Evolutionary conservation across 2,888 invertebrate species (phyloP), one percentile per base, ranked within the genome.

Genomic region (Xylota segnis): DNA sequence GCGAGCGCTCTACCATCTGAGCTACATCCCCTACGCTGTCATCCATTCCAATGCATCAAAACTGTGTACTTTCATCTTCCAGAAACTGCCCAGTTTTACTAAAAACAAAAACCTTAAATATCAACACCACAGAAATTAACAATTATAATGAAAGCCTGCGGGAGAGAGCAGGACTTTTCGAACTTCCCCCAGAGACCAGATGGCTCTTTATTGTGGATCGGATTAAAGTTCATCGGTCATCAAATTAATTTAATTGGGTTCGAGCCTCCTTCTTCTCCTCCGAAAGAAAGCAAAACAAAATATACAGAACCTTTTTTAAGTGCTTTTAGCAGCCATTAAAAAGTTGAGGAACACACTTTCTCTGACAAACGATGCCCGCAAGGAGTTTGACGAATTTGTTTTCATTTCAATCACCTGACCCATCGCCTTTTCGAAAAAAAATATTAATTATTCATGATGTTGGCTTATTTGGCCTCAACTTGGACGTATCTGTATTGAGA

Each of bases 1-100:
- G 91, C 92, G 92, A 92, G 91, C 92, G 92, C 92, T 92, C 92
- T 92, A 92, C 92, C 92, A 92, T 91, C 92, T 92, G 92, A 92
- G 92, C 92, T 92, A 92, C 92, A 92, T 91, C 92, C 92, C 91
- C 92, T 29, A 47, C 5, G 4, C 40, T 23, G 37, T 37, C 59
- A 59, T 23, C 27, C 29, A 52, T 47, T 47, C 47, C 16, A 18
- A 10, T 47, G n/a, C 1, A 29, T n/a, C 27, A 58, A 34, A 18
- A 43, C 9, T 29, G 2, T 32, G 2, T 23, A 54, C 2, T 29
- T 54, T 32, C 6, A 32, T 32, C 14, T 14, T 4, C 3, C 2
- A 3, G 4, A 14, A 14, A 32, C 0, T 54, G n/a, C 29, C 4
- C 32, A 2, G 5, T 52, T 52, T 27, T 7, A 23, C 16, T 14